A percentile compares a stretch with the other conserved stretches of the same genome.
Conservation (phyloP, 2,888 invertebrate species). For the Tipula vernalis region DNA sequence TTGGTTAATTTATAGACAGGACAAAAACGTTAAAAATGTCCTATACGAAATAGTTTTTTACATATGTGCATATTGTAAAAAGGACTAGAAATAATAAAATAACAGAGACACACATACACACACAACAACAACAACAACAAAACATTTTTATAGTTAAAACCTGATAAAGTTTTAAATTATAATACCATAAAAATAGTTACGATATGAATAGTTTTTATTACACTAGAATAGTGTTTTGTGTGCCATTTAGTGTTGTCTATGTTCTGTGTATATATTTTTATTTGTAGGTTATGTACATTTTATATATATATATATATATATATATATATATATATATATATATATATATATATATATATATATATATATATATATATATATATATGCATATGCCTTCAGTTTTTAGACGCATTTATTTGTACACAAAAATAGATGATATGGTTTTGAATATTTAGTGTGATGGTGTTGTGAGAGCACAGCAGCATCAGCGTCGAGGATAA, state of each 20-base stretch:
- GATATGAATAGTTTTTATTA: slow-evolving; percentile 4
- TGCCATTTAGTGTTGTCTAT: neutral
- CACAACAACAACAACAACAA: neutral
- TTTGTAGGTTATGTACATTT: neutral
- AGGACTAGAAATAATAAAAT: neutral
- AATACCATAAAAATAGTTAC: neutral
- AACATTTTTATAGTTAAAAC: neutral
- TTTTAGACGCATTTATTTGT: neutral
- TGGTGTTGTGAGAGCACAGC: slow-evolving; percentile 17
- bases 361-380: neutral
- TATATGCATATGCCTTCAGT: neutral
- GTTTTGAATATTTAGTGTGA: slow-evolving; percentile 7
- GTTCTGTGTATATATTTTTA: neutral
- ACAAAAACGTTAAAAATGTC: neutral
- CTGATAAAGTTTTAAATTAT: neutral
- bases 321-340: no score
- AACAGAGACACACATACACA: neutral
- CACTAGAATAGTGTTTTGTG: neutral
- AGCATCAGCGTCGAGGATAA: slow-evolving; percentile 21
- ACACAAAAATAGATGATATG: neutral
- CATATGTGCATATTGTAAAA: neutral
- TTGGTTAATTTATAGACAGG: neutral
- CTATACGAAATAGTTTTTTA: neutral
- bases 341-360: no score
- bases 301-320: no score